Evolutionary conservation across 2,797 vertebrate species (phyloP), one percentile per base, ranked within the genome.

Genomic region (Amblyopsis hoosieri): DNA sequence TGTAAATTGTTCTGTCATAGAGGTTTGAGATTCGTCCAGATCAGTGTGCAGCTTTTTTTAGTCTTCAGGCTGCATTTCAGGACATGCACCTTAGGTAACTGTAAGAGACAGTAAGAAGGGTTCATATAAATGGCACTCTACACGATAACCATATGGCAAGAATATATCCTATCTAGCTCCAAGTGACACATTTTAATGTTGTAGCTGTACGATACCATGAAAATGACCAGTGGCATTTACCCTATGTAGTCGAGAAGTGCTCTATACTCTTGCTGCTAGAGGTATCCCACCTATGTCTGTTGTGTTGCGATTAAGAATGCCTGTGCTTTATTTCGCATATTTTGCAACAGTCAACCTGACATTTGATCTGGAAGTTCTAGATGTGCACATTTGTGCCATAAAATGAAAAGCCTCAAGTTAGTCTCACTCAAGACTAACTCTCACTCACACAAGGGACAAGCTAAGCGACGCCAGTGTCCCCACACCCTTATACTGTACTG

Each of bases 381-480:
- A 72, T 29, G 42, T 55, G 60, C 7, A 11, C 14, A 12, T 54
- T 45, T 64, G 37, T 65, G 46, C 42, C 37, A 54, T 13, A 3
- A 33, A 49, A 63, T 2, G 2, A 49, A n/a, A 42, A 23, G 19
- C 19, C 19, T 23, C 19, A 23, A 23, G 2, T 23, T 23, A 3
- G 19, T 73, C 11, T 15, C n/a, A 14, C 31, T 45, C 13, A 13
- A 69, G 54, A 62, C 13, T 12, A 51, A 66, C 60, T 42, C 56
- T 42, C 56, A 75, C 17, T 45, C 42, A 47, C 55, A n/a, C 47
- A 10, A 0, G 54, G 64, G 63, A 60, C 10, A 47, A 62, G 55
- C 5, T 2, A 4, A 33, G 42, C 17, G 62, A 74, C 59, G 66
- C 37, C 11, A 53, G 46, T 66, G 61, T 81, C 74, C 74, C 74